Base-by-base conservation (phyloP, 2,113 vertebrate species). In the Colistium nudipinnis region DNA sequence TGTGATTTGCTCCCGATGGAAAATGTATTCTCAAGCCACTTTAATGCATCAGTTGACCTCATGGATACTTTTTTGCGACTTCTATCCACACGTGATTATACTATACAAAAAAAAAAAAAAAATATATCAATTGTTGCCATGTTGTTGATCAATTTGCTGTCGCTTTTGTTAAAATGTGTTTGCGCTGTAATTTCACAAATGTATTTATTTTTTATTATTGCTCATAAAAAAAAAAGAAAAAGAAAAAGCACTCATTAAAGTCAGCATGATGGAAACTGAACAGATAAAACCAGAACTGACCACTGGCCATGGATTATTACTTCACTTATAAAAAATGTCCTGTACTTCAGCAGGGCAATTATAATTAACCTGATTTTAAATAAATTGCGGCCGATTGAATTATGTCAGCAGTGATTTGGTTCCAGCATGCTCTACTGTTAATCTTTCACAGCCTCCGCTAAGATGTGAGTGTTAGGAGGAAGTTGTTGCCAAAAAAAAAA, bases 11-110 rank as follows among this genome's bases (percentile, higher is more conserved):
- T 69, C 28, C 67, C 61, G 39, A 52, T 66, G 72, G 20, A 86
- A 87, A 81, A 69, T 47, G 43, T 75, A 62, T 78, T 70, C 63
- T 24, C 77, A 78, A 70, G 66, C 45, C 48, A 73, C 78, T 85
- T 82, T 62, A 81, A 67, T 60, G 54, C 78, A 51, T 59, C 45
- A 83, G 65, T 82, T 74, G 51, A 41, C 61, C 70, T 66, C 62
- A 53, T 68, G 75, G 81, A 80, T 72, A 38, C 72, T 22, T 67
- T 63, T 54, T 61, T 68, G 44, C 64, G 49, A 51, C 47, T 48
- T 61, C 13, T 62, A 38, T 80, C 76, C 72, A 47, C 57, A 55
- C 44, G 45, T 78, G 24, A 63, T 63, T 45, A 49, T 66, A 44
- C 53, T 66, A 28, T 51, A 62, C 48, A 62, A 71, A 71, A 62